Conservation (phyloP, 2,797 vertebrate genomes). For the Melanotaenia boesemani region DNA sequence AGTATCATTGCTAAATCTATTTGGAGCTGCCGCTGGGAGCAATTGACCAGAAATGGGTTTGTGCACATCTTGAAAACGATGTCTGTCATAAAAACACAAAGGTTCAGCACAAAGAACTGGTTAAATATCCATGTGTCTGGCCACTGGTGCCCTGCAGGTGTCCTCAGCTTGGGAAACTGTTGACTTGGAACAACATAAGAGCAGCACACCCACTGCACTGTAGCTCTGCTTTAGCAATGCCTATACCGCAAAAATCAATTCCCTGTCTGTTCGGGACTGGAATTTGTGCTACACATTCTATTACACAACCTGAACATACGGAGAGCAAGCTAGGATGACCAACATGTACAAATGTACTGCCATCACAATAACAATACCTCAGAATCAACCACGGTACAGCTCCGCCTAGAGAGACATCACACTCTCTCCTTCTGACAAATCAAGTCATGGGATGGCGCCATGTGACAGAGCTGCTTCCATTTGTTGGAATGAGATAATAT, state of each 20-base stretch:
- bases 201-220: conserved; percentile 55
- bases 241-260: conserved; percentile 63
- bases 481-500: conserved; percentile 81
- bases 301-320: conserved; percentile 60
- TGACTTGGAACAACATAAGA: conserved; percentile 74
- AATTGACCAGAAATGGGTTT: conserved; percentile 86
- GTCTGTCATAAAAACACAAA: conserved; percentile 84
- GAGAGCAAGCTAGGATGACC: conserved; percentile 50
- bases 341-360: conserved; percentile 53
- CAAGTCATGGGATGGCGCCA: conserved; percentile 57
- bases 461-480: conserved; percentile 71
- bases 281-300: conserved; percentile 52
- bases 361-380: conserved; percentile 61
- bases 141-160: conserved; percentile 71
- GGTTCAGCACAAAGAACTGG: conserved; percentile 79
- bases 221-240: conserved; percentile 58
- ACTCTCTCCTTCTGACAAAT: conserved; percentile 53
- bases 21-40: conserved; percentile 84
- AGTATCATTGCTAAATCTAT: conserved; percentile 87
- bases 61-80: conserved; percentile 84
- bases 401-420: conserved; percentile 52
- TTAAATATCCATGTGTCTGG: conserved; percentile 80
- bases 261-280: conserved; percentile 50
- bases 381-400: conserved; percentile 48
- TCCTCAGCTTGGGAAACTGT: conserved; percentile 69